Evolutionary conservation across 2,113 vertebrate species (phyloP), one percentile per base, ranked within the genome.

Genomic region (Prinia subflava): DNA sequence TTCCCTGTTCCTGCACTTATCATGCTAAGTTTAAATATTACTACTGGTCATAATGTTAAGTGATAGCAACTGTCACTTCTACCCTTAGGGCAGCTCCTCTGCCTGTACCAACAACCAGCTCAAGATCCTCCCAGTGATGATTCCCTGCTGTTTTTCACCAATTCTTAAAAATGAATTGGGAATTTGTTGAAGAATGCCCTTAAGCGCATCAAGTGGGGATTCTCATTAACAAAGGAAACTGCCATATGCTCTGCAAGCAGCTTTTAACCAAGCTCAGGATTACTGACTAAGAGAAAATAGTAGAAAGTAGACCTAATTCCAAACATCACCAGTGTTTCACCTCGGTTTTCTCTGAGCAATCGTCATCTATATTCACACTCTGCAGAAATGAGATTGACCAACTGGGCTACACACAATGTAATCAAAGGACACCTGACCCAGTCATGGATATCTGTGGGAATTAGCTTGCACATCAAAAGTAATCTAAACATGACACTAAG

Each of bases 141-240:
- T 70, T 90, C 56, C 92, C 83, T 81, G 60, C 83, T 86, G 83
- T 5, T 95, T 94, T 92, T 67, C 83, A 85, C 63, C 79, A 52
- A 35, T 92, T 93, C 91, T 92, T 80, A 24, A 65, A 92, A 88
- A 74, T 73, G 4, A 88, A 56, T 62, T 77, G 71, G 74, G 87
- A 94, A 83, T 92, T 91, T 91, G 80, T 63, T 83, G 87, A 92
- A 95, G 57, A 90, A 84, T 65, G 65, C 94, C 94, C 79, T 88
- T 64, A 90, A 96, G 90, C 89, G 0, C 67, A 65, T 84, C 57
- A 89, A 86, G 60, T 70, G 59, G 69, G 76, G 57, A 91, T 96
- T 96, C 78, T 95, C 86, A 90, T 92, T 91, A 96, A 79, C 82
- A 96, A 95, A 95, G 82, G 53, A 50, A 92, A 94, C 88, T 46